Evolutionary conservation across 2,797 vertebrate genomes (phyloP).

Genomic region (Pangasius sanitwongsei): DNA sequence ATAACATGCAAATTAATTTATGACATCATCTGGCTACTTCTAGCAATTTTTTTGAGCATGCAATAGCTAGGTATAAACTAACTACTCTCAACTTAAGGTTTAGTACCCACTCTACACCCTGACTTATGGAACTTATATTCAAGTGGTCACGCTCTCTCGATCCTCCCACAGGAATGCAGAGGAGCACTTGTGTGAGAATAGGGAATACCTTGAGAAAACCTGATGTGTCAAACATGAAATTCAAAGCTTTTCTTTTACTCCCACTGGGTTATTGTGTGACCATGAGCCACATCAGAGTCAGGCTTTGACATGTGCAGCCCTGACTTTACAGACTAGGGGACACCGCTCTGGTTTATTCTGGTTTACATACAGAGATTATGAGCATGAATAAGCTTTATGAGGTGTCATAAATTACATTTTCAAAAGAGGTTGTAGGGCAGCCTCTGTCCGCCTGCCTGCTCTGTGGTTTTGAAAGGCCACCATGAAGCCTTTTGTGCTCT

Average conservation of each 20-base stretch:
- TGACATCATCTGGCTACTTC: neutral
- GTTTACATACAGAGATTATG: conserved; percentile 74
- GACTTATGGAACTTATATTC: neutral
- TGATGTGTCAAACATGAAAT: conserved; percentile 29
- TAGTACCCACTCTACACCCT: neutral
- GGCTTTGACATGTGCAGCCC: conserved; percentile 31
- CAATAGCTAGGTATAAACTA: neutral
- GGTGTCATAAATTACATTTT: conserved; percentile 77
- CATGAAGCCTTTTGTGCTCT: conserved; percentile 75
- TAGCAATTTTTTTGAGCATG: neutral
- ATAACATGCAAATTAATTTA: neutral
- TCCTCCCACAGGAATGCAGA: conserved; percentile 8
- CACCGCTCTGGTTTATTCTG: conserved; percentile 63
- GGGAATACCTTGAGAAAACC: conserved; percentile 22
- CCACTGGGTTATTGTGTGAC: neutral
- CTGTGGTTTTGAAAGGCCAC: conserved; percentile 74
- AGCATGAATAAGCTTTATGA: conserved; percentile 74
- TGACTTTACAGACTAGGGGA: conserved; percentile 57
- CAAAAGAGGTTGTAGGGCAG: conserved; percentile 68
- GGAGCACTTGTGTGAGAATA: neutral
- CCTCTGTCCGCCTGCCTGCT: conserved; percentile 71
- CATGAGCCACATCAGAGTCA: conserved; percentile 21
- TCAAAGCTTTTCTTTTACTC: conserved; percentile 15
- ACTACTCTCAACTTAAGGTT: neutral
- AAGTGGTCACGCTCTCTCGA: neutral